Percentiles rank a stretch among this genome's conserved stretches.
phyloP scores from a whole-genome alignment of 2,113 vertebrate species.

The Eidolon helvum region DNA sequence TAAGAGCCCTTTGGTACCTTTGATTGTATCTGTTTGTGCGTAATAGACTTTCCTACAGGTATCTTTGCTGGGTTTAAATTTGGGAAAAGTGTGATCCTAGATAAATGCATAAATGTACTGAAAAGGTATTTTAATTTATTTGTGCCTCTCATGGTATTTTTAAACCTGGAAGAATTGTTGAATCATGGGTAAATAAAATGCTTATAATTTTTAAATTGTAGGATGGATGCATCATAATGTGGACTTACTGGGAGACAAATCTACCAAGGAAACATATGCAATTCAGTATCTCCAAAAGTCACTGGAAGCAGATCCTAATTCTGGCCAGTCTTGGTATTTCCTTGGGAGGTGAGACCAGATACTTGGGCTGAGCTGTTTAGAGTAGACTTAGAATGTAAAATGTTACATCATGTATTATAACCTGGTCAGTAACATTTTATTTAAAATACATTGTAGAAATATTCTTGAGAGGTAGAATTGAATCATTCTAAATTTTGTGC shows the following conservation, averaged over 20 bases:
- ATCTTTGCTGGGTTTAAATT: background rate
- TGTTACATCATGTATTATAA: background rate
- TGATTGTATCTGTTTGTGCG: background rate
- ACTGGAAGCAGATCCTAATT: conserved; percentile 98
- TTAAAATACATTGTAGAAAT: background rate
- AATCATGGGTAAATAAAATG: background rate
- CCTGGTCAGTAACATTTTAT: background rate
- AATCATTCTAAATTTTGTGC: background rate
- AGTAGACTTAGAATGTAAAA: background rate
- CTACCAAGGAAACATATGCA: conserved; percentile 96
- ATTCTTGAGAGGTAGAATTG: background rate
- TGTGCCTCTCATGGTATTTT: background rate
- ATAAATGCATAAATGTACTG: background rate
- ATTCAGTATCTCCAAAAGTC: conserved; percentile 99
- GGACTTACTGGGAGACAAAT: conserved; percentile 96
- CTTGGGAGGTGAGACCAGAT: conserved; percentile 92
- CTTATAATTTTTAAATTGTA: conserved; percentile 70
- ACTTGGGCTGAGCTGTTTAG: background rate
- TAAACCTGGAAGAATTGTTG: background rate
- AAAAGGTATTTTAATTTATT: background rate
- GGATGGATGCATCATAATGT: conserved; percentile 99
- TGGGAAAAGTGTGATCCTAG: background rate
- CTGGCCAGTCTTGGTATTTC: conserved; percentile 99
- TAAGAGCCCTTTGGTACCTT: background rate
- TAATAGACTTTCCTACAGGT: background rate